Base-by-base conservation (phyloP, 2,888 invertebrate species). In the Craniophora ligustri region DNA sequence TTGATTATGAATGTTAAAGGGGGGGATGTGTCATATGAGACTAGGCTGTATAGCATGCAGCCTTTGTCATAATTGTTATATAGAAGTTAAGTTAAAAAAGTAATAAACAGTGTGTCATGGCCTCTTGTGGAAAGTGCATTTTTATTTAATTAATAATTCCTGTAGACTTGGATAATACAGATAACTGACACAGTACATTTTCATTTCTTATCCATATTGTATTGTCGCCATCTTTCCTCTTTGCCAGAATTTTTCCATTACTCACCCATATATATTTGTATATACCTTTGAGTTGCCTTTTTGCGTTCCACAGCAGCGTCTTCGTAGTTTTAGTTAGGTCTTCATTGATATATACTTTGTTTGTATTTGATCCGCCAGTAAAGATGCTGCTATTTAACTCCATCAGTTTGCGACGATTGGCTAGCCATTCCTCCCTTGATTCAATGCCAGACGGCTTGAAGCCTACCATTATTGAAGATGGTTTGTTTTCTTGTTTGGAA, bases 161-260 rank as follows among this genome's bases (percentile, higher is more conserved):
- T n/a, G n/a, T n/a, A n/a, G n/a, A n/a, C n/a, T n/a, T n/a, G n/a
- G n/a, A n/a, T n/a, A n/a, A n/a, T n/a, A n/a, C n/a, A n/a, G n/a
- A n/a, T n/a, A n/a, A n/a, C n/a, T n/a, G n/a, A n/a, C n/a, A n/a
- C n/a, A n/a, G n/a, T n/a, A n/a, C n/a, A n/a, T n/a, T n/a, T n/a
- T n/a, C n/a, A n/a, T n/a, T 38, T 26, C 14, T 19, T 6, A 44
- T 6, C 42, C 48, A 39, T 11, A 18, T 31, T 5, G 16, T 15
- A 23, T 34, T 53, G 35, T 46, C 53, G n/a, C 39, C 53, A 21
- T 54, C 53, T 1, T 34, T 19, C 15, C 11, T 46, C n/a, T 41
- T 54, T 2, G 14, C 36, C 7, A 54, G 23, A 7, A 31, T 46
- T 46, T 40, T 48, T 13, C 39, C 47, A 14, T 47, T 40, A 1